These are phyloP conservation scores for Berghia stephanieae DNA, from an alignment of 1,140 invertebrate genomes.

Conservation along the genomic window DNA sequence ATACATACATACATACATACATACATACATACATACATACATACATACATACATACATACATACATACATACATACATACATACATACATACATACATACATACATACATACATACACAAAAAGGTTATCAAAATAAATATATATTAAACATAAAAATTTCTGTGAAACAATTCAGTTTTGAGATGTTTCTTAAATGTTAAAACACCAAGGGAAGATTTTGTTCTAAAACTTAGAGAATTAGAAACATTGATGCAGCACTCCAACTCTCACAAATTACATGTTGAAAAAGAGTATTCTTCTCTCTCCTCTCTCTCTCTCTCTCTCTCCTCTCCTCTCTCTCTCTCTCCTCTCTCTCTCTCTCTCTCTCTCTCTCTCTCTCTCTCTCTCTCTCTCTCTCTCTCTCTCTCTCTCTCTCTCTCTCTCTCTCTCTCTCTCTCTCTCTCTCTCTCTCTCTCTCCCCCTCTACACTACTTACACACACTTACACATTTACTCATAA, in stretches of 20 bases:
- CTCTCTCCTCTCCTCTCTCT: background rate
- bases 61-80: background rate
- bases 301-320: background rate
- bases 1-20: conserved; percentile 10
- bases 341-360: background rate
- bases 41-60: background rate
- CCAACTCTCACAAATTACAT: too few relatives aligned
- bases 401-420: too few relatives aligned
- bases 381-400: background rate
- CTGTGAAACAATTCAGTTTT: background rate
- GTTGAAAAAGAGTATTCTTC: too few relatives aligned
- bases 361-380: background rate
- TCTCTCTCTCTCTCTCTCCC: background rate
- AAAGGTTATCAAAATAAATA: background rate
- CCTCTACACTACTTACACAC: background rate
- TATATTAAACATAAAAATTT: background rate
- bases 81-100: background rate
- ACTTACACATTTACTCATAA: background rate
- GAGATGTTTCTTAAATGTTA: background rate
- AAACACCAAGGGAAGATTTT: too few relatives aligned
- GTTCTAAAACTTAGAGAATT: too few relatives aligned
- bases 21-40: background rate
- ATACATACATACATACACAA: background rate
- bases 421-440: background rate
- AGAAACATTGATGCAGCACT: too few relatives aligned